These are phyloP conservation scores for Drosophila paranaensis DNA, from an alignment of 2,888 invertebrate species.

Conservation along the genomic window DNA sequence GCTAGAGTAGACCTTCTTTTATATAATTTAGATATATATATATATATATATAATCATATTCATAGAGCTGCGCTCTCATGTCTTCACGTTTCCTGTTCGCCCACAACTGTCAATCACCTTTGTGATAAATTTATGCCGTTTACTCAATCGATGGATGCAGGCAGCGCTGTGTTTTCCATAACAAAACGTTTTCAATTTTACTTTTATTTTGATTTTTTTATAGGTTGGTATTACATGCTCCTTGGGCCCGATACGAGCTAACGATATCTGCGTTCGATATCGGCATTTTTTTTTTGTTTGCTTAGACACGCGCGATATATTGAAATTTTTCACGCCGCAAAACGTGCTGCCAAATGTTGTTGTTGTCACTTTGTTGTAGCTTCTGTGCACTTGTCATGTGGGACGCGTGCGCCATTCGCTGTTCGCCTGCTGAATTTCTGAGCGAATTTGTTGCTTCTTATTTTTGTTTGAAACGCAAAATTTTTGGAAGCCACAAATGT, in stretches of 20 bases:
- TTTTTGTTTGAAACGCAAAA: slow-evolving; percentile 57
- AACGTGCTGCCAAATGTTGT: slow-evolving; percentile 54
- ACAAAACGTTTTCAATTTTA: slow-evolving; percentile 36
- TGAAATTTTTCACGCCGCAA: slow-evolving; percentile 60
- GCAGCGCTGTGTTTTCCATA: slow-evolving; percentile 34
- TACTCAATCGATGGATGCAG: slow-evolving; percentile 61
- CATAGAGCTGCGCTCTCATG: slow-evolving; percentile 6
- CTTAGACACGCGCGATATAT: slow-evolving; percentile 66
- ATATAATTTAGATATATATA: slow-evolving; percentile 1
- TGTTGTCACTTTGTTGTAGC: slow-evolving; percentile 9
- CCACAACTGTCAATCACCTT: slow-evolving; percentile 72
- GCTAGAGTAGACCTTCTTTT: not conserved
- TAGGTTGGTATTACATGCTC: slow-evolving; percentile 43
- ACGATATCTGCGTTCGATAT: slow-evolving; percentile 60
- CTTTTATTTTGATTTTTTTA: slow-evolving; percentile 13
- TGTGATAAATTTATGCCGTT: slow-evolving; percentile 66
- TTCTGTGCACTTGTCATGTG: slow-evolving; percentile 58
- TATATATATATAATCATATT: not conserved
- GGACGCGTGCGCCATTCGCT: slow-evolving; percentile 53
- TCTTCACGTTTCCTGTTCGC: slow-evolving; percentile 60
- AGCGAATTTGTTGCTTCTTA: slow-evolving; percentile 24
- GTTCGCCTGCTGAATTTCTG: slow-evolving; percentile 63
- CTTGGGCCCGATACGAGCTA: slow-evolving; percentile 45
- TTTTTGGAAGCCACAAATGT: slow-evolving; percentile 31
- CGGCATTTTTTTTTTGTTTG: slow-evolving; percentile 12